Evolutionary conservation across 2,888 invertebrate genomes (phyloP), one percentile per base, ranked within the genome.

Genomic region (Meandrusa payeni): DNA sequence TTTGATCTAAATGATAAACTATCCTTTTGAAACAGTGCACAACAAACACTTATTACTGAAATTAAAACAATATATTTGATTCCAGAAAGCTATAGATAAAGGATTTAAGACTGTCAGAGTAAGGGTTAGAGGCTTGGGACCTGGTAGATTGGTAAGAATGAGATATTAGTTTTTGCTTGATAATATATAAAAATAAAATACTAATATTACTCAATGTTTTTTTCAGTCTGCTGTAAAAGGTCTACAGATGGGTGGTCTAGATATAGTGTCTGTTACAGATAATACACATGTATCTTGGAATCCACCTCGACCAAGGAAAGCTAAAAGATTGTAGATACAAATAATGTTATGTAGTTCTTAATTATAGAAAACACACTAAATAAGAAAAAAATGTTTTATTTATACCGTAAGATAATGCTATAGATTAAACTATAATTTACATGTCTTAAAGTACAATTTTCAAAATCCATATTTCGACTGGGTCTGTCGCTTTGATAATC

Each of bases 391-490:
- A 51, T 26, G 17, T 27, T 44, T 38, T 15, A 38, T 33, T 38
- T 38, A 26, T 3, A 20, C 15, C 3, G 9, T 7, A 24, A 20
- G n/a, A n/a, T n/a, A n/a, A 9, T 6, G 9, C 5, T 17, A 19
- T 7, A 2, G 19, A 5, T 39, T 9, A 9, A 1, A 23, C 9
- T 23, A 12, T 23, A 15, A 24, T 45, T 39, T 45, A 45, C 29
- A 42, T 5, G 15, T 2, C 23, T 29, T 17, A 4, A 2, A 33
- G 5, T 2, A 15, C 9, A 2, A 15, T 7, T 29, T 24, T 81
- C 91, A 97, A 87, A 98, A 98, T 28, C 98, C 97, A 89, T 98
- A 98, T 91, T 98, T 98, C 20, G 95, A 94, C 73, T 97, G 95
- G n/a, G 97, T 96, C 76, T 96, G 95, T 66, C 94, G 91, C 57